Evolutionary conservation across 2,113 vertebrate species (phyloP), one percentile per base, ranked within the genome.

Genomic region (Xenotilapia longispinis): DNA sequence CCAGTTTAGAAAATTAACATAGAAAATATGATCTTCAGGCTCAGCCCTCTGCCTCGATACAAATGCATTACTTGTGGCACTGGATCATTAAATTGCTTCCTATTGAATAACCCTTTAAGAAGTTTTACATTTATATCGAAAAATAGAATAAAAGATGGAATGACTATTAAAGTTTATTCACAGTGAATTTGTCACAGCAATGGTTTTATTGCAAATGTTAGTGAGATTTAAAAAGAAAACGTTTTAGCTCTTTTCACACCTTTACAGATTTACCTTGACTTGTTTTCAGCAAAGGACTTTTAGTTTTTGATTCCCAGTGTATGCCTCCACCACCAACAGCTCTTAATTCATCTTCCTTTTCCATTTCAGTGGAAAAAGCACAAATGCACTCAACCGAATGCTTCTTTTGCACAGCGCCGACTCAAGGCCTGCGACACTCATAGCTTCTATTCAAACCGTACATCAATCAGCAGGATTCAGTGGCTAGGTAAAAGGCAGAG

Each of bases 381-480:
- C 58, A 80, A 82, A 82, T 47, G 68, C 80, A 80, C 81, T 84
- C 73, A 84, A 65, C 38, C n/a, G 7, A 47, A 78, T 19, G 45
- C 85, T 84, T 80, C 36, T 17, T 14, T 26, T 21, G 73, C 79
- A 45, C 73, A 26, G 81, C 31, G 78, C 38, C 21, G 5, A n/a
- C 57, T 40, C 21, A 15, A 83, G 31, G 58, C 3, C 31, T 57
- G 54, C 36, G 10, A 11, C 73, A 88, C 82, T 79, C 68, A 80
- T 7, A 26, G 60, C 70, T 54, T 55, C 55, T 40, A 45, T 81
- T 89, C 63, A 86, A 86, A 91, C 86, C 51, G n/a, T 21, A 73
- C 85, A 88, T 91, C 84, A 83, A 85, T 91, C 88, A 84, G 81
- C 88, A 83, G 70, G 31, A 83, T 86, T 92, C 86, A 85, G 40